Conservation (phyloP, 2,888 invertebrate genomes). For the Philopedon plagiatum region DNA sequence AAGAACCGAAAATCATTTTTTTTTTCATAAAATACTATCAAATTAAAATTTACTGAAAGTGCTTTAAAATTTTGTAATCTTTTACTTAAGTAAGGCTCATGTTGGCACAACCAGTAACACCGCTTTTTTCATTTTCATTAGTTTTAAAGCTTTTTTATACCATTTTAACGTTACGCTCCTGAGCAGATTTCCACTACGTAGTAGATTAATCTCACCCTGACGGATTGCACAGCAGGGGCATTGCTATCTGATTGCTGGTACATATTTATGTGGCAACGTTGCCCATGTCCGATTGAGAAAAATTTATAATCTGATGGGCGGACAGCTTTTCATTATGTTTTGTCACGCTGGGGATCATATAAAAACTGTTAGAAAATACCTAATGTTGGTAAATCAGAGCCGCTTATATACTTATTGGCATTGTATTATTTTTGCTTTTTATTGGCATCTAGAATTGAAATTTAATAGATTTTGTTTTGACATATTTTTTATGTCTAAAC, state of each 20-base stretch:
- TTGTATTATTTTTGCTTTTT: not conserved
- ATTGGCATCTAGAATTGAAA: no score
- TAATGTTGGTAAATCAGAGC: not conserved
- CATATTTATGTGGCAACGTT: constrained; percentile 29
- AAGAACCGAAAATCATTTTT: no score
- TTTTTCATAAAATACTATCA: no score
- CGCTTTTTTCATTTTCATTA: no score
- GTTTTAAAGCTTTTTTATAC: no score
- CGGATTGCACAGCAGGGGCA: constrained; percentile 23
- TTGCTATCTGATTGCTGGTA: constrained; percentile 28
- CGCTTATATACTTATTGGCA: not conserved
- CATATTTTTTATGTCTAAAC: no score
- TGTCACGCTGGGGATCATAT: not conserved
- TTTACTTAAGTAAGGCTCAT: no score
- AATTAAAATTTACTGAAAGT: no score
- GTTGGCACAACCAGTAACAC: no score
- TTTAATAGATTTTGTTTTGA: not conserved
- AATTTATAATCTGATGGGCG: constrained; percentile 21
- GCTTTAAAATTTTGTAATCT: no score
- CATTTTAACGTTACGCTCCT: not conserved
- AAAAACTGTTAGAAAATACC: constrained; percentile 3
- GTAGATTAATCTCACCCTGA: constrained; percentile 24
- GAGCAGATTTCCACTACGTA: not conserved
- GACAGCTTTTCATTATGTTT: constrained; percentile 7
- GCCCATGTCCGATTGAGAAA: constrained; percentile 25